Percentiles rank a stretch among this genome's conserved stretches.
phyloP scores from a whole-genome alignment of 1,140 invertebrate genomes.

The Drosophila sturtevanti region DNA sequence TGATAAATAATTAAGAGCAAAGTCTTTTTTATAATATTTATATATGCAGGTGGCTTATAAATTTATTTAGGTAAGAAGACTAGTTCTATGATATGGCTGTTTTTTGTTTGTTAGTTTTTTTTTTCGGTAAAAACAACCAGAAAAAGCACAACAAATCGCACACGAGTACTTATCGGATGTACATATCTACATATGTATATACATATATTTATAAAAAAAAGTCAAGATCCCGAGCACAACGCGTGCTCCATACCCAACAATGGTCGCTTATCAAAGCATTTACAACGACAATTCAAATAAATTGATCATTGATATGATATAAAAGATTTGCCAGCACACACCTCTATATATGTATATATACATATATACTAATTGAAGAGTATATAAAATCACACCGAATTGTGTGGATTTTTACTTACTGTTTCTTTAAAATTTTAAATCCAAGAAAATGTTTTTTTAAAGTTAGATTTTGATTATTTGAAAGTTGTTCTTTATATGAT shows the following conservation, averaged over 20 bases:
- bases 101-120: neutral
- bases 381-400: too few relatives aligned
- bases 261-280: neutral
- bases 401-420: too few relatives aligned
- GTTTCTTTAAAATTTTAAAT: too few relatives aligned
- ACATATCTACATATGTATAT: neutral
- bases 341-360: neutral
- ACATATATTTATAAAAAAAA: neutral
- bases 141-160: neutral
- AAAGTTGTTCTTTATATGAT: too few relatives aligned
- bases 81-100: too few relatives aligned
- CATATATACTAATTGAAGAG: too few relatives aligned
- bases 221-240: neutral
- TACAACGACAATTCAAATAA: conserved; percentile 1
- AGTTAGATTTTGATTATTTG: too few relatives aligned
- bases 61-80: neutral
- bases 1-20: conserved; percentile 24
- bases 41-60: neutral
- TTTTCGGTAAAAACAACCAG: neutral
- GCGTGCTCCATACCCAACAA: neutral
- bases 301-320: conserved; percentile 10
- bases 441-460: too few relatives aligned
- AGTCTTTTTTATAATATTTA: conserved; percentile 2
- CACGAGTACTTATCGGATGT: conserved; percentile 1
- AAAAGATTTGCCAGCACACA: conserved; percentile 1